Evolutionary conservation across 2,888 invertebrate species (phyloP), one percentile per base, ranked within the genome.

Genomic region (Cephus nigrinus): DNA sequence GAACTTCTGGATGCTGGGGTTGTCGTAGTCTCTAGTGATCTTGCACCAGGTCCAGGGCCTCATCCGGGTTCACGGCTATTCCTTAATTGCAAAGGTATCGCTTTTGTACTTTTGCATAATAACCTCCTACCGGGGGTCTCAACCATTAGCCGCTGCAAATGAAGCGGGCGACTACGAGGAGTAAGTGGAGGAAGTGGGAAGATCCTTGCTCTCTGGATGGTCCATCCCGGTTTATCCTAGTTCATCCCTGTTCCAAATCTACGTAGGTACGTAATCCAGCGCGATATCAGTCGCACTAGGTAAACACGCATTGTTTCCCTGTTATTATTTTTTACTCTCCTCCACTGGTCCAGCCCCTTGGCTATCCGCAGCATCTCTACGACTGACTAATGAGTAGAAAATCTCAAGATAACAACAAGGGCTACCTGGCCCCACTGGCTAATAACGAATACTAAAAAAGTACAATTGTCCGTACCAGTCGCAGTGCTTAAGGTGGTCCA

Each of bases 61-160:
- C 77, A 78, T 80, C 78, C 79, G 84, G 85, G 84, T 86, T 86
- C 84, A 84, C 85, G 83, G 84, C 87, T 87, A 84, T 87, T 86
- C 84, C 88, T 88, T 90, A 89, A 90, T 89, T 90, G 89, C 89
- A 82, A 88, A 88, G 86, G 87, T 89, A 89, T 90, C 88, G 89
- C 89, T 88, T 90, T 90, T 90, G 90, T 90, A 84, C 86, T 88
- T 85, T 76, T 55, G 88, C 86, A 87, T 88, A 90, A 91, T 91
- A 90, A 90, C 85, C 86, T 85, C 80, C 84, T 86, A 84, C 87
- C 83, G 81, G 76, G 76, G 80, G 74, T 80, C 85, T 85, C 78
- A 89, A 85, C 85, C 86, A 87, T 82, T 86, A 83, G 82, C 78
- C 80, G 77, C 75, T 80, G 80, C 80, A 84, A 87, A 87, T 85